Evolutionary conservation across 2,888 invertebrate species (phyloP).

Genomic region (Perdita meconis): DNA sequence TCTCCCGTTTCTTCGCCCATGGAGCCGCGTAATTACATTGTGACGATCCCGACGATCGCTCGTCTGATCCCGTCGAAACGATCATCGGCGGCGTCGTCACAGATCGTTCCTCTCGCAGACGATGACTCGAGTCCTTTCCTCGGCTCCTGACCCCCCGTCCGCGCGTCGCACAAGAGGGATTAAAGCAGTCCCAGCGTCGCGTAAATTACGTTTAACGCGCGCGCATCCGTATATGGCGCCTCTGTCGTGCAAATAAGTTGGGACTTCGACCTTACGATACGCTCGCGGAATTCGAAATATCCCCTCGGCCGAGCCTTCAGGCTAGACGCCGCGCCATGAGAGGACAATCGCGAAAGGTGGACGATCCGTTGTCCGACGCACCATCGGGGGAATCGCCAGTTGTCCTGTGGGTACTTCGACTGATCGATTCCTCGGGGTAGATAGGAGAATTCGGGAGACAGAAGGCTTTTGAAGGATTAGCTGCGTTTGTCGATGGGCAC

Average conservation of each 20-base stretch:
- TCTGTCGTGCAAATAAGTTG: conserved; percentile 67
- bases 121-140: conserved; percentile 40
- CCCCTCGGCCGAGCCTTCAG: conserved; percentile 1
- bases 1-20: conserved; percentile 67
- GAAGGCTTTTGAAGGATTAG: not conserved
- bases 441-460: not conserved
- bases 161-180: conserved; percentile 31
- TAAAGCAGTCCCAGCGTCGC: conserved; percentile 47
- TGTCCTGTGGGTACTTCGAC: not conserved
- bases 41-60: conserved; percentile 68
- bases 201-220: conserved; percentile 67
- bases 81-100: conserved; percentile 42
- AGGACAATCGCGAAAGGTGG: conserved; percentile 23
- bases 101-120: conserved; percentile 27
- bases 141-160: not conserved
- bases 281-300: conserved; percentile 64
- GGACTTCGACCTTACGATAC: conserved; percentile 48
- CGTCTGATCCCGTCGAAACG: conserved; percentile 62
- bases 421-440: not conserved
- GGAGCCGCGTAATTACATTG: conserved; percentile 82
- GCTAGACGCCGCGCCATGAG: conserved; percentile 3
- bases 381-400: conserved; percentile 23
- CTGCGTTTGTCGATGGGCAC: not conserved
- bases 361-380: not conserved
- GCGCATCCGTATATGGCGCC: conserved; percentile 42